Evolutionary conservation across 92 coral and sea anemone genomes (phyloP).

Genomic region (Nematostella vectensis): DNA sequence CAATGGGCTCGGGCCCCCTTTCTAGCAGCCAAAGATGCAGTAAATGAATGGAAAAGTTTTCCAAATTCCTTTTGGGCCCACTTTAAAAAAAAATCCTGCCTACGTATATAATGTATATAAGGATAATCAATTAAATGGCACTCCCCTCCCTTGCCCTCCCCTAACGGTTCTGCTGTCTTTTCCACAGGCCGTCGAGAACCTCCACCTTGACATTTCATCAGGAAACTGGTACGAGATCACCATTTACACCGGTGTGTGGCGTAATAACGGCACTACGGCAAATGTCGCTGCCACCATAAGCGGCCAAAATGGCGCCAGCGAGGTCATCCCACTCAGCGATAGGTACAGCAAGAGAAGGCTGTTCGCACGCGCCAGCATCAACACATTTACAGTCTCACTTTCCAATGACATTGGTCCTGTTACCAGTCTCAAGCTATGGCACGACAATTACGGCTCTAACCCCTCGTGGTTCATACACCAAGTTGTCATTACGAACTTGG

Average conservation of each 20-base stretch:
- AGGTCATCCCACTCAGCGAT: conserved; percentile 50
- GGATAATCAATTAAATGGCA: too few species aligned
- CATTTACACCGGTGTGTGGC: conserved; percentile 88
- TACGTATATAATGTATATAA: too few species aligned
- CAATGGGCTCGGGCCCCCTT: too few species aligned
- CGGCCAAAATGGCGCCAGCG: conserved; percentile 67
- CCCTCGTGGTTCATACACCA: conserved; percentile 81
- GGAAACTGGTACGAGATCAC: conserved; percentile 60
- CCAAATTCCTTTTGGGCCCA: too few species aligned
- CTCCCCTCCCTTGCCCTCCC: too few species aligned
- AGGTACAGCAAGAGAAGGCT: conserved; percentile 52
- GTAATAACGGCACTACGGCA: conserved; percentile 76
- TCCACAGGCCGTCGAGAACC: conserved; percentile 72
- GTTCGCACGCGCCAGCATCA: conserved; percentile 72
- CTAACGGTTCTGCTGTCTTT: background rate
- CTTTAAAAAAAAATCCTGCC: too few species aligned
- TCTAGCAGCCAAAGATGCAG: too few species aligned
- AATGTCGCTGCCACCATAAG: conserved; percentile 64
- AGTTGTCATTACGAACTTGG: conserved; percentile 44
- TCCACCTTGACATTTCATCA: conserved; percentile 40
- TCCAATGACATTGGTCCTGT: conserved; percentile 62
- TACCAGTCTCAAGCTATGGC: conserved; percentile 65
- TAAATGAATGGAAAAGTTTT: too few species aligned
- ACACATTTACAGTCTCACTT: conserved; percentile 57
- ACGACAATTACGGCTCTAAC: conserved; percentile 65